Base-by-base conservation (phyloP, 2,113 vertebrate genomes). In the Myanophis thanlyinensis region DNA sequence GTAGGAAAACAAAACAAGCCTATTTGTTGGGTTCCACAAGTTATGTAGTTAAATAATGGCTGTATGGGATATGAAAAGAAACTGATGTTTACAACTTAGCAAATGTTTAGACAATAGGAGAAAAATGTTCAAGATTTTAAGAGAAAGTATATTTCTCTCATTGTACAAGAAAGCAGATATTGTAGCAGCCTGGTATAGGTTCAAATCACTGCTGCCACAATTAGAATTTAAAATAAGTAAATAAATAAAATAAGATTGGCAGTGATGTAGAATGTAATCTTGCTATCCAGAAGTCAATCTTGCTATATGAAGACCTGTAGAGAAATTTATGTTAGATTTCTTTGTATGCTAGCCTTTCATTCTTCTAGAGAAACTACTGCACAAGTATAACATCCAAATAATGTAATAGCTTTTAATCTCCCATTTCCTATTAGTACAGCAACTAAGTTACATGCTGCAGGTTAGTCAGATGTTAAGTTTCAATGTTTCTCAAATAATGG, bases 1-100 rank as follows among this genome's bases (percentile, higher is more conserved):
- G 20, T 48, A 94, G 46, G 90, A 91, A 97, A 47, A 22, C 80
- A 90, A 94, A 92, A 94, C 54, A 90, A 93, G 90, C 90, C 91
- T 89, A 35, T 89, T 54, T 91, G n/a, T 48, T 95, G 18, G 89
- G 30, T 94, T 92, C n/a, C 88, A 88, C 91, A 4, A 0, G 22
- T 92, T 94, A 88, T 30, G 89, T 73, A 94, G n/a, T 87, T 56
- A 94, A 96, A 84, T 92, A 96, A 59, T 89, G 95, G 52, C 93
- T 59, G 49, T 84, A 93, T 85, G 92, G 89, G 92, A 90, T 73
- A 3, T 87, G 52, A 22, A 89, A 92, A 91, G 23, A 89, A 8
- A 56, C 49, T 27, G 44, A 85, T 48, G 48, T 3, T 67, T 92
- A 59, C 52, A 90, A 96, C 73, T 40, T 80, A 80, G 87, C 62